Evolutionary conservation across 2,113 vertebrate species (phyloP).

Genomic region (Psophia crepitans): DNA sequence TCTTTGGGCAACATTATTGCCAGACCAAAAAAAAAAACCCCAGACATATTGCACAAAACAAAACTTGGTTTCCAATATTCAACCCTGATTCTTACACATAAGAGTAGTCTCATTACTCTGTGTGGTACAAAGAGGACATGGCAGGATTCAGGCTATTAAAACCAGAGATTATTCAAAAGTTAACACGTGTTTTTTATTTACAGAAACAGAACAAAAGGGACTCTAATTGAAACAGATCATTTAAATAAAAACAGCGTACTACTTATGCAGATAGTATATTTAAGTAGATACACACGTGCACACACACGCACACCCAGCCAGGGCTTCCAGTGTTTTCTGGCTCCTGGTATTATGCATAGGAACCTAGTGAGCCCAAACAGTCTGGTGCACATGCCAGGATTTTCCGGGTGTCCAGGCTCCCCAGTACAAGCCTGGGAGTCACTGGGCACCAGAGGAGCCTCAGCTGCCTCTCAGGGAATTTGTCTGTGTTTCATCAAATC

Average conservation of each 20-base stretch:
- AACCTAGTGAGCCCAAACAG: neutral
- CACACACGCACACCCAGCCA: neutral
- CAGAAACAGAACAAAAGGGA: constrained; percentile 24
- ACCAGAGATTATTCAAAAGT: constrained; percentile 4
- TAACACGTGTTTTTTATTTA: constrained; percentile 26
- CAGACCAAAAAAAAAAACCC: neutral
- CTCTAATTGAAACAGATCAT: neutral
- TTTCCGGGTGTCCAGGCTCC: neutral
- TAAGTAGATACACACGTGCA: neutral
- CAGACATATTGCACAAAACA: neutral
- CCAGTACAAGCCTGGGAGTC: neutral
- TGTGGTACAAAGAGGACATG: neutral
- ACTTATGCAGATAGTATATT: neutral
- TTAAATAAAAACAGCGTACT: neutral
- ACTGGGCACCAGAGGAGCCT: neutral
- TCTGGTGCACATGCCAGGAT: neutral
- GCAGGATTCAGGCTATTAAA: neutral
- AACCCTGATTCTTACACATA: neutral
- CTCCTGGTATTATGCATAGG: neutral
- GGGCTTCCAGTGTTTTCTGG: neutral
- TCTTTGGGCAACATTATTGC: neutral
- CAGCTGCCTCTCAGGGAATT: neutral
- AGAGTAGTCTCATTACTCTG: neutral
- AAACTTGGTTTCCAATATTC: neutral
- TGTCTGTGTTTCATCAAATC: neutral